Percentiles rank a stretch among this genome's conserved stretches.
Conservation (phyloP, 2,113 vertebrate species). For the Erpornis zantholeuca region DNA sequence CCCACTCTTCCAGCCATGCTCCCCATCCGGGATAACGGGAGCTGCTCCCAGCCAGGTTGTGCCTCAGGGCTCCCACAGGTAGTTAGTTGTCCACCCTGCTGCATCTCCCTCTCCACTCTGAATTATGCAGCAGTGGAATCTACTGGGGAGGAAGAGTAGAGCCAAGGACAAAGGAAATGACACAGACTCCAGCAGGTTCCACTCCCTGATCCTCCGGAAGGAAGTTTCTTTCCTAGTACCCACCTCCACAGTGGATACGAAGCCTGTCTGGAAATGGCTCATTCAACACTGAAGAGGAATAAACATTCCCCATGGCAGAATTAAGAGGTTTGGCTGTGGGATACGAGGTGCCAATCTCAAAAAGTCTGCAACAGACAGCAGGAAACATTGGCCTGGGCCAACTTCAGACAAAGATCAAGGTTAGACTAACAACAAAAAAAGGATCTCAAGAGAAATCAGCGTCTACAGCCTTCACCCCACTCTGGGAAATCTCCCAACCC, state of each 20-base stretch:
- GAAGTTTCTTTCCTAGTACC: constrained; percentile 62
- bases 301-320: constrained; percentile 49
- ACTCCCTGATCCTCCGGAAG: constrained; percentile 69
- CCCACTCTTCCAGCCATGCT: neutral
- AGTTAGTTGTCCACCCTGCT: neutral
- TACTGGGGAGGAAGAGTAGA: constrained; percentile 40
- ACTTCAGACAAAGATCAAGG: constrained; percentile 34
- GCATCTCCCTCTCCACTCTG: neutral
- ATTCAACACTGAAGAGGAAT: constrained; percentile 31
- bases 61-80: neutral
- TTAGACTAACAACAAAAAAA: neutral
- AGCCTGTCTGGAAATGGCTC: constrained; percentile 45
- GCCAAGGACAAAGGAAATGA: constrained; percentile 66
- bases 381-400: neutral
- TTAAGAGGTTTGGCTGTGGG: constrained; percentile 8
- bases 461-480: neutral
- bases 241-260: constrained; percentile 39
- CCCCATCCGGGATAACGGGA: neutral
- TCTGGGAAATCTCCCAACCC: constrained; percentile 34
- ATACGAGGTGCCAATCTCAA: constrained; percentile 32
- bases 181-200: constrained; percentile 59
- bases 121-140: neutral
- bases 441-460: neutral
- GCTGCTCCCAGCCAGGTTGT: neutral
- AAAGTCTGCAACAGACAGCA: neutral